phyloP scores from a whole-genome alignment of 1,140 invertebrate genomes.

The Myzus persicae region DNA sequence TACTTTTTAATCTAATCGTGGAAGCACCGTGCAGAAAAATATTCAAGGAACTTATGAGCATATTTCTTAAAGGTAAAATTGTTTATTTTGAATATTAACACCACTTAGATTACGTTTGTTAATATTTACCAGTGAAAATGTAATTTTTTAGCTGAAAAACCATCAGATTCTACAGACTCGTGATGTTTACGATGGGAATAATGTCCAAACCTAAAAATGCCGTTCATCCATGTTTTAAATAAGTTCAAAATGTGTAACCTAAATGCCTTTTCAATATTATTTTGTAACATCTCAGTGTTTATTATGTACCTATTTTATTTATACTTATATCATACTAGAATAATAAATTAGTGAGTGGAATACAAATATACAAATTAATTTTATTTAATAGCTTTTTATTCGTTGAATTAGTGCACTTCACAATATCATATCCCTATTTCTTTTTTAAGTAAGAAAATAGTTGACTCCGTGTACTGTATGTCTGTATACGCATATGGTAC shows the following conservation, averaged over 20 bases:
- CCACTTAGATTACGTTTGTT: not conserved
- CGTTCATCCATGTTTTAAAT: not conserved
- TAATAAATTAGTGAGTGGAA: not conserved
- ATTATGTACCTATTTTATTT: not conserved
- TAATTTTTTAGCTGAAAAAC: not conserved
- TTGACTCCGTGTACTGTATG: not conserved
- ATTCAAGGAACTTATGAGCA: not conserved
- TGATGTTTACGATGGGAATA: not conserved
- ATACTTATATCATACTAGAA: not conserved
- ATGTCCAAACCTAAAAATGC: not conserved
- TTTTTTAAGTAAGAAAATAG: too few relatives aligned
- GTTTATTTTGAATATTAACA: not conserved
- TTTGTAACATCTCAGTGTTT: not conserved
- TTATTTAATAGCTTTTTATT: not conserved
- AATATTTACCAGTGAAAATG: not conserved
- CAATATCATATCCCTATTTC: not conserved
- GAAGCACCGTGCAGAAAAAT: constrained; percentile 15
- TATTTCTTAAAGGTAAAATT: not conserved
- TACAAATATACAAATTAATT: constrained; percentile 1
- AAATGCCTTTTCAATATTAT: not conserved
- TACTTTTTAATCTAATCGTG: not conserved
- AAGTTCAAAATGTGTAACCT: not conserved
- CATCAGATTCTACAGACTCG: not conserved
- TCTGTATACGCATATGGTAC: too few relatives aligned
- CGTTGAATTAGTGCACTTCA: not conserved